Evolutionary conservation across 1,140 invertebrate genomes (phyloP), one percentile per base, ranked within the genome.

Genomic region (Monomorium pharaonis): DNA sequence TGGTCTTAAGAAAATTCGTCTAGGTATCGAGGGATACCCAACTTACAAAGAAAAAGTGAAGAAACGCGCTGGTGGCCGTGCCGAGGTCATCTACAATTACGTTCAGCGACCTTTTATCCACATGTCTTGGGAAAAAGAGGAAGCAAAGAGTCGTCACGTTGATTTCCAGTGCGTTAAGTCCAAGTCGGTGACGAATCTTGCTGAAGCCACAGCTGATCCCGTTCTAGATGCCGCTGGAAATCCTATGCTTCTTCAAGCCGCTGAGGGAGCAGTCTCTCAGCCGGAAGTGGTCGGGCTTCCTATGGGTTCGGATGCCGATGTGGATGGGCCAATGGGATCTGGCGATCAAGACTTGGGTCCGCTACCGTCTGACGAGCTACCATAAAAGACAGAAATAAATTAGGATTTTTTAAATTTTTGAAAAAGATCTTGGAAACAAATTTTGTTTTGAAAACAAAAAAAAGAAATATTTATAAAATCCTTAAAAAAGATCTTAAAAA

Each of bases 81-180:
- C 98, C 3, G 98, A 99, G 96, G 99, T 99, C 0, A 99, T 99
- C 86, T 99, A 99, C 95, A 99, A 99, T 95, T 99, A 99, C 94
- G 99, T 99, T 0, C 99, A 99, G 93, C 96, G 99, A n/a, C 99
- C 99, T 0, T 99, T 99, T 94, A 98, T 99, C 62, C 98, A 99
- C 91, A 99, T 99, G 98, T 99, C 99, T 0, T 99, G 99, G 99
- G 99, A 99, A 94, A 99, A 99, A 91, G 99, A 99, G 93, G 99
- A 99, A 94, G 99, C 99, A 0, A 99, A 99, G 92, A 99, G 98
- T 94, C 97, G 99, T 7, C 99, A 99, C 94, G 99, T 99, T 0
- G 99, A 99, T 94, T 99, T 99, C 94, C 97, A 99, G 95, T 99
- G 98, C 93, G 98, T 99, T 14, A 99, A 99, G 94, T 98, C 98